Conservation (phyloP, 2,113 vertebrate genomes). For the Pterocles burchelli region DNA sequence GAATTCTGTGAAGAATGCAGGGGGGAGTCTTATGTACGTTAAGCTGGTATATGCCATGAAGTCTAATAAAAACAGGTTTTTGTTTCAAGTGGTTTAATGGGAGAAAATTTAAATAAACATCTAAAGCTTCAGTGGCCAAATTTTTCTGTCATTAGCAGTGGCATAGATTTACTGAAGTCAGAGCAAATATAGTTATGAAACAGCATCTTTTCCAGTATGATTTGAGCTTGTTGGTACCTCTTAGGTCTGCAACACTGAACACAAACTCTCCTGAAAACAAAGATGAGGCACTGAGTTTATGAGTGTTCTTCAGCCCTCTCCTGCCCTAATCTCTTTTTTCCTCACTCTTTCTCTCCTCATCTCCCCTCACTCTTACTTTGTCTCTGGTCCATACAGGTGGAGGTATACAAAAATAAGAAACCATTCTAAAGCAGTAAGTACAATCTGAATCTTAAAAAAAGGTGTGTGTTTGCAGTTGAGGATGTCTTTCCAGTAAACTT, state of each 20-base stretch:
- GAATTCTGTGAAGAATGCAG: neutral
- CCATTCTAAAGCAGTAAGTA: neutral
- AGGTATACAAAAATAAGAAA: neutral
- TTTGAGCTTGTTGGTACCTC: neutral
- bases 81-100: neutral
- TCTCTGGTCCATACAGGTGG: neutral
- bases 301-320: neutral
- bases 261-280: neutral
- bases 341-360: neutral
- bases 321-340: neutral
- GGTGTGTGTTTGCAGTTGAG: neutral
- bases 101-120: neutral
- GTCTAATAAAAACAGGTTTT: neutral
- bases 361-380: neutral
- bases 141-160: neutral
- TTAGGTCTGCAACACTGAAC: neutral
- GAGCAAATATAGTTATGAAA: neutral
- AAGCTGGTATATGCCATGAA: neutral
- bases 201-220: neutral
- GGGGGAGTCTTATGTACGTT: neutral
- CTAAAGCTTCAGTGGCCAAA: neutral
- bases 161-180: neutral
- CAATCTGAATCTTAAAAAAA: neutral
- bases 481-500: neutral
- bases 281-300: neutral